These are phyloP conservation scores for Eospalax fontanierii DNA, from an alignment of 2,797 vertebrate species.

Conservation along the genomic window DNA sequence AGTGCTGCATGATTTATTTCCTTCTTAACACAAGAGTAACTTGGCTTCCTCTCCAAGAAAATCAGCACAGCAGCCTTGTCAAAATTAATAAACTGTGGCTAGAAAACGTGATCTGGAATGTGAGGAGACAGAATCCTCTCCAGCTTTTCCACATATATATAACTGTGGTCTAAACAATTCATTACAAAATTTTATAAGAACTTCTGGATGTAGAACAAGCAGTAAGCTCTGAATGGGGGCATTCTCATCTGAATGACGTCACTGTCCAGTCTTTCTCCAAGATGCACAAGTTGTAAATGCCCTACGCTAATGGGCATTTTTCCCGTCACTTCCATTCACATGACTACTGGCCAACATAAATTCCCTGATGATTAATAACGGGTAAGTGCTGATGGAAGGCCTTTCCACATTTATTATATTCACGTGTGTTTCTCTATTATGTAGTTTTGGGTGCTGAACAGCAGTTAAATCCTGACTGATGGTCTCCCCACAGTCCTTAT, in stretches of 20 bases:
- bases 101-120: slow-evolving; percentile 14
- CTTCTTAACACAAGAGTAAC: slow-evolving; percentile 31
- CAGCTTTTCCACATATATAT: not conserved
- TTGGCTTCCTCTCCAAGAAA: not conserved
- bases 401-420: not conserved
- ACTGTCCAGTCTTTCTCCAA: not conserved
- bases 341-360: slow-evolving; percentile 66
- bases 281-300: not conserved
- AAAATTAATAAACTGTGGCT: not conserved
- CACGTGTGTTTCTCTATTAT: not conserved
- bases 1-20: not conserved
- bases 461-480: rapidly evolving
- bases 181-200: not conserved
- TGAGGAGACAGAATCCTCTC: not conserved
- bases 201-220: not conserved
- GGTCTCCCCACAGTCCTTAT: not conserved
- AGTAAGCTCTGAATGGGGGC: not conserved
- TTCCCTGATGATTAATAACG: slow-evolving; percentile 68
- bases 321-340: not conserved
- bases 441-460: not conserved
- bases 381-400: slow-evolving; percentile 46
- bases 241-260: not conserved
- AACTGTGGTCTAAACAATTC: not conserved
- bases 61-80: not conserved
- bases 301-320: slow-evolving; percentile 5